phyloP scores from a whole-genome alignment of 2,797 vertebrate genomes.

The Acanthurus tractus region DNA sequence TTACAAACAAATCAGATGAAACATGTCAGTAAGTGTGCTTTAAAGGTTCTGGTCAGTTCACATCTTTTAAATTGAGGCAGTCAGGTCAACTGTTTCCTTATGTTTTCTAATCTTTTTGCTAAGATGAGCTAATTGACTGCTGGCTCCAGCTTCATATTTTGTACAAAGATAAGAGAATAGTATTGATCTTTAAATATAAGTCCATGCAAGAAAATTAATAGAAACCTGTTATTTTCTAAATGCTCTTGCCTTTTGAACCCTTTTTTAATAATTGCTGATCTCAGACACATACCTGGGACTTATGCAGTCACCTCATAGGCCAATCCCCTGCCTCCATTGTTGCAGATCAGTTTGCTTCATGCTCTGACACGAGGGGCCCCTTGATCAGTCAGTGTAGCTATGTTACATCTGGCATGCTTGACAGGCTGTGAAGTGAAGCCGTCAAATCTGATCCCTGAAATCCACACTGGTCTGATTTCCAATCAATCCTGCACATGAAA shows the following conservation, averaged over 20 bases:
- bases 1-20: no score
- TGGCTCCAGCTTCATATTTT: background rate
- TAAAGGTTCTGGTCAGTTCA: no score
- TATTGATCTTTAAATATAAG: background rate
- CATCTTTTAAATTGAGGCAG: no score
- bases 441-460: slow-evolving; percentile 76
- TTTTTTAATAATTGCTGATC: background rate
- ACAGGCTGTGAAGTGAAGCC: slow-evolving; percentile 62
- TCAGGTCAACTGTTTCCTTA: background rate
- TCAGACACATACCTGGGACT: background rate
- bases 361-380: slow-evolving; percentile 49
- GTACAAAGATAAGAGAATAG: background rate
- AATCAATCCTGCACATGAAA: slow-evolving; percentile 67
- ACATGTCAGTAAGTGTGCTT: no score
- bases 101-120: background rate
- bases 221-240: background rate
- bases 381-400: slow-evolving; percentile 52
- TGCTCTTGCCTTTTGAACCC: background rate
- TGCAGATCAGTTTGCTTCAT: slow-evolving; percentile 43
- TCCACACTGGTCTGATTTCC: slow-evolving; percentile 71
- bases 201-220: background rate
- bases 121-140: background rate
- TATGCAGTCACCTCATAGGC: slow-evolving; percentile 41
- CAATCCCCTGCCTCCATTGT: slow-evolving; percentile 20
- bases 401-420: slow-evolving; percentile 62